These are phyloP conservation scores for Alfaro cultratus DNA, from an alignment of 2,797 vertebrate species.

Conservation along the genomic window DNA sequence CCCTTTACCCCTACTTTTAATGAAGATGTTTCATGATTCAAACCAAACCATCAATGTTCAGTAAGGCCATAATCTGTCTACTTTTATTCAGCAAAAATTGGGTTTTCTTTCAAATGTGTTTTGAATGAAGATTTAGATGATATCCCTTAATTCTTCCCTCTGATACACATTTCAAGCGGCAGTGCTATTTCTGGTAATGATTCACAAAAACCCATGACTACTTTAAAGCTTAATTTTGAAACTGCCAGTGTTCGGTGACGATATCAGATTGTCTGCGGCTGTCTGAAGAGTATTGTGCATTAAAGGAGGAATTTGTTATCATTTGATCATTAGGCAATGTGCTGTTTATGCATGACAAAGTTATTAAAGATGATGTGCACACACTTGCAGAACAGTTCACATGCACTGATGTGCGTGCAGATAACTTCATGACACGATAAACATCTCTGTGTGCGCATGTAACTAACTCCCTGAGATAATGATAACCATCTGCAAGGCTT, in stretches of 20 bases:
- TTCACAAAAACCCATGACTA: slow-evolving; percentile 28
- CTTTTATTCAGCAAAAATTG: background rate
- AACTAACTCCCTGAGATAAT: slow-evolving; percentile 64
- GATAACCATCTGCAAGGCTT: slow-evolving; percentile 75
- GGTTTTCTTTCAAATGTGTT: background rate
- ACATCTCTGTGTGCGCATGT: slow-evolving; percentile 50
- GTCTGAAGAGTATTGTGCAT: slow-evolving; percentile 31
- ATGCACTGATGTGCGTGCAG: slow-evolving; percentile 14
- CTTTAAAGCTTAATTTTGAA: slow-evolving; percentile 31
- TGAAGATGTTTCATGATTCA: background rate
- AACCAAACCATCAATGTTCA: background rate
- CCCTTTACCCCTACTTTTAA: background rate
- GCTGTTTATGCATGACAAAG: slow-evolving; percentile 15
- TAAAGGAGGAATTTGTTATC: slow-evolving; percentile 35
- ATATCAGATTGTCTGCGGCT: slow-evolving; percentile 25
- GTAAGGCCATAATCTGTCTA: background rate
- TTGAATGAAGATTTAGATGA: slow-evolving; percentile 1
- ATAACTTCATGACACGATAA: slow-evolving; percentile 52
- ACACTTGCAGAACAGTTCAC: slow-evolving; percentile 20
- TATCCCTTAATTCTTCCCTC: slow-evolving; percentile 10
- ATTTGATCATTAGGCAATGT: slow-evolving; percentile 15
- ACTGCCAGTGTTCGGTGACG: slow-evolving; percentile 20
- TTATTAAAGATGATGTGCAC: slow-evolving; percentile 7
- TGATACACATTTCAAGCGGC: background rate
- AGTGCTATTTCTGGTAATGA: slow-evolving; percentile 11